Conservation (phyloP, 2,797 vertebrate genomes). For the Aplochiton taeniatus region DNA sequence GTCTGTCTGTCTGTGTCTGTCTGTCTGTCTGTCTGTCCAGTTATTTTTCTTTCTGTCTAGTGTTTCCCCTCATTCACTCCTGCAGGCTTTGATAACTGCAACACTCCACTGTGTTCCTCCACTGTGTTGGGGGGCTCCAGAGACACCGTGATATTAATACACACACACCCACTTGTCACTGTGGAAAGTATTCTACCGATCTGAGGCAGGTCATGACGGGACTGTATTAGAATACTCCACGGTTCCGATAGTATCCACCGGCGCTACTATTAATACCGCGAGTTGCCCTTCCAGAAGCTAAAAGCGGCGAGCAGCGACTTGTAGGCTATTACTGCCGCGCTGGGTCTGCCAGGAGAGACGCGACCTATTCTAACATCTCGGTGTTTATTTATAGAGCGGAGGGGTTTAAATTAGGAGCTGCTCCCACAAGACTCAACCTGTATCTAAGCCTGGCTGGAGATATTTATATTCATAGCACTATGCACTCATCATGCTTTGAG, state of each 20-base stretch:
- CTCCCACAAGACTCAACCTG: slow-evolving; percentile 25
- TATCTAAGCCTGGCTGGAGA: too few species aligned
- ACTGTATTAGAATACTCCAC: slow-evolving; percentile 6
- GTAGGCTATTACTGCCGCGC: slow-evolving; percentile 49
- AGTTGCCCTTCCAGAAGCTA: slow-evolving; percentile 59
- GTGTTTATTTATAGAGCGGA: slow-evolving; percentile 59
- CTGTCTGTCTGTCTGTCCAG: not conserved
- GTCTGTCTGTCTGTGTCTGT: not conserved
- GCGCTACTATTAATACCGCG: slow-evolving; percentile 58
- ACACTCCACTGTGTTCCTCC: too few species aligned
- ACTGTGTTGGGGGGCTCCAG: too few species aligned
- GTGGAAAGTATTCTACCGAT: too few species aligned
- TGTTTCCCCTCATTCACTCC: too few species aligned
- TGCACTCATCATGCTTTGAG: too few species aligned
- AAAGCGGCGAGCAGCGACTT: slow-evolving; percentile 53
- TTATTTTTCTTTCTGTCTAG: too few species aligned
- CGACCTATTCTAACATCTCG: slow-evolving; percentile 59
- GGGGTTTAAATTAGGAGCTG: too few species aligned
- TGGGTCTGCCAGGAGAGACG: slow-evolving; percentile 29
- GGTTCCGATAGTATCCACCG: slow-evolving; percentile 39
- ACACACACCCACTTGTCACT: too few species aligned
- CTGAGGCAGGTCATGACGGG: not conserved
- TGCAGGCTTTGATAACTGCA: too few species aligned
- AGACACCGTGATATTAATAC: too few species aligned
- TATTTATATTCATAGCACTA: too few species aligned